Evolutionary conservation across 2,113 vertebrate species (phyloP).

Genomic region (Sceloporus undulatus): DNA sequence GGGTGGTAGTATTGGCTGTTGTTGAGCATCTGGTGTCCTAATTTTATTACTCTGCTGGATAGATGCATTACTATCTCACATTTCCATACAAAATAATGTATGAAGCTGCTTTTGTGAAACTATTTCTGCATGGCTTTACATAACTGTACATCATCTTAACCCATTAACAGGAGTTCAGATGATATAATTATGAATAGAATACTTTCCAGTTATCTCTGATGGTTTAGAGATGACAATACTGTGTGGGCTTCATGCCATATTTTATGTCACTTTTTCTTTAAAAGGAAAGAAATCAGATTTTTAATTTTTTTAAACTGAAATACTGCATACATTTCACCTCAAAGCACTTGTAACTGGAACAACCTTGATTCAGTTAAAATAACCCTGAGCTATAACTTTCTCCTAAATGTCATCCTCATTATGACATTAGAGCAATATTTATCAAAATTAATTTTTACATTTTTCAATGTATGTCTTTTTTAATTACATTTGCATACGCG

Average conservation of each 20-base stretch:
- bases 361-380: conserved; percentile 18
- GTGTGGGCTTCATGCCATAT: background rate
- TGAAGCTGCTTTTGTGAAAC: background rate
- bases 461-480: conserved; percentile 19
- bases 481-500: conserved; percentile 33
- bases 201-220: background rate
- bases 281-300: background rate
- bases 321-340: background rate
- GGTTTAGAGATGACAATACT: background rate
- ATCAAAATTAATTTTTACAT: conserved; percentile 24
- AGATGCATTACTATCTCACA: too few species aligned
- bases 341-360: conserved; percentile 16
- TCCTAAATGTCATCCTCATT: conserved; percentile 19
- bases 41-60: too few species aligned
- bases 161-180: background rate
- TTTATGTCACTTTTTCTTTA: background rate
- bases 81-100: background rate
- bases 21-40: too few species aligned
- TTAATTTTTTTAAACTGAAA: background rate
- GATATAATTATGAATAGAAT: background rate
- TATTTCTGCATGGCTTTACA: background rate
- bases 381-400: conserved; percentile 5
- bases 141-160: background rate
- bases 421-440: conserved; percentile 23
- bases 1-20: too few species aligned